These are phyloP conservation scores for Cacajao melanocephalus DNA, from an alignment of 2,797 vertebrate species.

Conservation along the genomic window DNA sequence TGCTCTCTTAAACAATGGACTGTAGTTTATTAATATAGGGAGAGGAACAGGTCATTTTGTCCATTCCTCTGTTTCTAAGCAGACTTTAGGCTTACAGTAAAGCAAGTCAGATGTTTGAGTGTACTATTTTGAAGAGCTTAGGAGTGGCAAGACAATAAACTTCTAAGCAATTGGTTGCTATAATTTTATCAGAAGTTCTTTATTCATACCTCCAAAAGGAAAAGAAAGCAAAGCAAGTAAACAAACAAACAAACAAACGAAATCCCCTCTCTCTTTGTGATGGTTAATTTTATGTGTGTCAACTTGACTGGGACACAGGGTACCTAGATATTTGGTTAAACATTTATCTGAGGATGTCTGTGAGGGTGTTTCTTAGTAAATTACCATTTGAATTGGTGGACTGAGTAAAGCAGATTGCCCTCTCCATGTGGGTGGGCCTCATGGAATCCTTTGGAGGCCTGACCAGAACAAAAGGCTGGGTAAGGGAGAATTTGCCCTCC, in stretches of 20 bases:
- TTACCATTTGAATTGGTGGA: not conserved
- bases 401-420: not conserved
- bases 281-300: not conserved
- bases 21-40: not conserved
- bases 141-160: not conserved
- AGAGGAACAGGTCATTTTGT: not conserved
- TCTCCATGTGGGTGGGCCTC: not conserved
- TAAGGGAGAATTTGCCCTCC: not conserved
- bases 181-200: constrained; percentile 17
- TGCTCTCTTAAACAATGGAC: not conserved
- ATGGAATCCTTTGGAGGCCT: not conserved
- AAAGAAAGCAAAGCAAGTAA: not conserved
- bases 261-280: not conserved
- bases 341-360: not conserved
- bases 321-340: not conserved
- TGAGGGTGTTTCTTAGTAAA: not conserved
- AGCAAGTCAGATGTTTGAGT: not conserved
- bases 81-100: not conserved
- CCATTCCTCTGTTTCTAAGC: not conserved
- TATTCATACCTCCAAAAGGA: not conserved
- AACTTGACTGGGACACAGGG: not conserved
- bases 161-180: not conserved
- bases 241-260: not conserved
- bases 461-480: not conserved
- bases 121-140: constrained; percentile 16